phyloP scores from a whole-genome alignment of 2,888 invertebrate species.

The Idaea aversata region DNA sequence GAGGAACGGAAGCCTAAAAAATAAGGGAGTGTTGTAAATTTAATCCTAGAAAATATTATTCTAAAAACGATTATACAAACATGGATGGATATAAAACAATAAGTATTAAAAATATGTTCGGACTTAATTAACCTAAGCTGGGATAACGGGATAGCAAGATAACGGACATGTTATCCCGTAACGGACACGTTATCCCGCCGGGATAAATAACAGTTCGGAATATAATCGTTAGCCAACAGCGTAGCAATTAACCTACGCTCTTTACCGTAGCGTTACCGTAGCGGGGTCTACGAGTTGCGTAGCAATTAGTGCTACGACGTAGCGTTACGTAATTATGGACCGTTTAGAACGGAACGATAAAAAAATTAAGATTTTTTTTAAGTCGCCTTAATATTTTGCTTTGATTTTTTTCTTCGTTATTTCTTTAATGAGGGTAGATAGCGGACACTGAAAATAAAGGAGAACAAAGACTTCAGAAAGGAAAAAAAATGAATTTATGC shows the following conservation, averaged over 20 bases:
- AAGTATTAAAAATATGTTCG: background rate
- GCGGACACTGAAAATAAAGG: background rate
- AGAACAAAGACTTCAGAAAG: background rate
- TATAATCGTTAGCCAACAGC: conserved; percentile 41
- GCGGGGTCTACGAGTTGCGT: conserved; percentile 65
- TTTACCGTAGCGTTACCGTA: conserved; percentile 54
- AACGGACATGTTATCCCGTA: background rate
- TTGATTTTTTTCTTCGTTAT: background rate
- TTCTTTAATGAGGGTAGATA: background rate
- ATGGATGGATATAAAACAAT: background rate
- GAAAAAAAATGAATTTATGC: no score
- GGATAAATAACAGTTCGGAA: conserved; percentile 19
- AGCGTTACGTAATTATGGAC: conserved; percentile 67
- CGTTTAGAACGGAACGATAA: conserved; percentile 44
- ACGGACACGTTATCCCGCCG: background rate
- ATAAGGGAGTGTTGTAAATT: no score
- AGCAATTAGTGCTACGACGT: conserved; percentile 75
- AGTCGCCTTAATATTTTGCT: conserved; percentile 4
- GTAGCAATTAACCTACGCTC: conserved; percentile 73
- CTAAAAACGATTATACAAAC: background rate
- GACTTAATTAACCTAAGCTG: background rate
- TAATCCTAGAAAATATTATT: background rate
- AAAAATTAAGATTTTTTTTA: conserved; percentile 9
- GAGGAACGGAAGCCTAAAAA: no score
- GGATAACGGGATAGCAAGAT: background rate